Conservation (phyloP, 2,888 invertebrate genomes). For the Melinaea marsaeus region DNA sequence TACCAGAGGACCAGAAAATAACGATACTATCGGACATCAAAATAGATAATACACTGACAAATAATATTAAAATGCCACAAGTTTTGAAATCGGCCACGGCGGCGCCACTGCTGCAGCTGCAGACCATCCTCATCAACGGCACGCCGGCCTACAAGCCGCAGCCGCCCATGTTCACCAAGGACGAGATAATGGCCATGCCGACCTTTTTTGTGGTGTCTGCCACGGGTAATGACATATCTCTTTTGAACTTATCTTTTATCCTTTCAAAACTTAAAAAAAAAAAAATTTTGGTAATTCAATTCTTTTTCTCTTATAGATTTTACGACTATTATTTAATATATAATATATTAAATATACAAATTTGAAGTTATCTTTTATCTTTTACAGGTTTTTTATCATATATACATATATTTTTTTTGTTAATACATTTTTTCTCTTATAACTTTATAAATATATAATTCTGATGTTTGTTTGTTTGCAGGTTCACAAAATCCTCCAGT, state of each 20-base stretch:
- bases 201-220: slow-evolving; percentile 66
- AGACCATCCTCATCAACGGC: slow-evolving; percentile 63
- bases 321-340: too few species aligned
- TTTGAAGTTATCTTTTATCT: too few species aligned
- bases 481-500: slow-evolving; percentile 37
- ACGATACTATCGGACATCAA: slow-evolving; percentile 66
- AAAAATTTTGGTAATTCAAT: too few species aligned
- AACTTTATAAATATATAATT: too few species aligned
- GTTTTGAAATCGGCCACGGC: slow-evolving; percentile 49
- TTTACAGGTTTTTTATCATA: too few species aligned
- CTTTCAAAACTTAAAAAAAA: too few species aligned
- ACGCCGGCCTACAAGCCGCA: slow-evolving; percentile 57
- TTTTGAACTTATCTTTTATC: too few species aligned
- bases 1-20: slow-evolving; percentile 52
- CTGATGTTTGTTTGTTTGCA: slow-evolving; percentile 22
- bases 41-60: slow-evolving; percentile 48
- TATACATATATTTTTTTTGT: too few species aligned
- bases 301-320: too few species aligned
- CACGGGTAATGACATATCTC: slow-evolving; percentile 47
- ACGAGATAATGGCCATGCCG: slow-evolving; percentile 76
- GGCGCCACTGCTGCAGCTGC: slow-evolving; percentile 56
- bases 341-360: too few species aligned
- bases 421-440: too few species aligned
- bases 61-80: slow-evolving; percentile 39
- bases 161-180: slow-evolving; percentile 48